These are phyloP conservation scores for Drosophila macrospina DNA, from an alignment of 2,888 invertebrate species.

Conservation along the genomic window DNA sequence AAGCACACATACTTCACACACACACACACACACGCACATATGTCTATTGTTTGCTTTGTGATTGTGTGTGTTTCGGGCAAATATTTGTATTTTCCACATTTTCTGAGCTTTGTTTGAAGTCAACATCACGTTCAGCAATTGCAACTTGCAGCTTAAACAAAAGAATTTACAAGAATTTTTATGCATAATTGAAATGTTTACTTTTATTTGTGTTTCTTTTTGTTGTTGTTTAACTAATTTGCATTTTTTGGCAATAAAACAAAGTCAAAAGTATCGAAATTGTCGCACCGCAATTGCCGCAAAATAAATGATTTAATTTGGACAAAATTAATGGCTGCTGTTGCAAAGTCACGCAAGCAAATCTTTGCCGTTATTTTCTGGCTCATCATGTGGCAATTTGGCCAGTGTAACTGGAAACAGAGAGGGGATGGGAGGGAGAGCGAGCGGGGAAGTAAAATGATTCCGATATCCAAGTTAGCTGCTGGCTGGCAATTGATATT, in stretches of 20 bases:
- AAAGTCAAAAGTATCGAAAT: constrained; percentile 34
- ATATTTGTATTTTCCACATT: constrained; percentile 56
- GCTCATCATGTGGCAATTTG: constrained; percentile 51
- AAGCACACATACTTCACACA: constrained; percentile 25
- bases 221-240: constrained; percentile 22
- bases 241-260: constrained; percentile 44
- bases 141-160: constrained; percentile 27
- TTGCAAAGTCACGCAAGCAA: constrained; percentile 53
- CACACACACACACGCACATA: constrained; percentile 15
- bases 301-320: constrained; percentile 75
- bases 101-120: constrained; percentile 34
- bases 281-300: constrained; percentile 44
- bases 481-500: constrained; percentile 67
- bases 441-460: constrained; percentile 26
- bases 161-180: constrained; percentile 8
- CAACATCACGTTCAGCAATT: constrained; percentile 26
- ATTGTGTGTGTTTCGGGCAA: constrained; percentile 48
- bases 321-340: constrained; percentile 61
- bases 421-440: constrained; percentile 29
- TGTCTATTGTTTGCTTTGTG: constrained; percentile 48
- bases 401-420: constrained; percentile 26
- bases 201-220: not conserved
- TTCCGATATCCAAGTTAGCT: constrained; percentile 6
- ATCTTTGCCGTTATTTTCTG: constrained; percentile 17
- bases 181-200: constrained; percentile 20